Evolutionary conservation across 1,140 invertebrate species (phyloP).

Genomic region (Periplaneta americana): DNA sequence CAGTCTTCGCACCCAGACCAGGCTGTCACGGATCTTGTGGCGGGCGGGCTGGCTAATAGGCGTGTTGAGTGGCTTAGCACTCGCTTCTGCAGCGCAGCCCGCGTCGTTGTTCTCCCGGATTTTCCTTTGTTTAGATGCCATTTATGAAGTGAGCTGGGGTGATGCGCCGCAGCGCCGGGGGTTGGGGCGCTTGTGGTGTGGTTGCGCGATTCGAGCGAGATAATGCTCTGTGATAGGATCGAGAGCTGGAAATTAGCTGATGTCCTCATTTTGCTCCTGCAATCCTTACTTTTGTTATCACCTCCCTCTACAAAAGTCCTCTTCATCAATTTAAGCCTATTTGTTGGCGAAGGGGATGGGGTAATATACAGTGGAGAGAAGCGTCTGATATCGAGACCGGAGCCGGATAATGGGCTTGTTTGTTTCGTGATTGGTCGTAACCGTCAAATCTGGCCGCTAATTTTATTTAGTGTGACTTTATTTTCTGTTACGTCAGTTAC

Average conservation of each 20-base stretch:
- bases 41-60: background rate
- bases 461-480: background rate
- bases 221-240: slow-evolving; percentile 4
- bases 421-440: background rate
- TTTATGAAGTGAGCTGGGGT: background rate
- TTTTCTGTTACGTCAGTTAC: background rate
- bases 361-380: background rate
- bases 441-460: background rate
- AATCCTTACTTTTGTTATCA: background rate
- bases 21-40: too few relatives aligned
- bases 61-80: background rate
- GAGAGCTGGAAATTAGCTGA: slow-evolving; percentile 10
- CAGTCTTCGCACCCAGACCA: too few relatives aligned
- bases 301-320: background rate
- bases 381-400: background rate
- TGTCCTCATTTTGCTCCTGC: slow-evolving; percentile 5
- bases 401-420: background rate
- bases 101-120: background rate
- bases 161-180: too few relatives aligned
- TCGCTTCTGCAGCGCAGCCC: background rate
- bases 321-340: background rate
- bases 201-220: background rate
- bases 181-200: too few relatives aligned
- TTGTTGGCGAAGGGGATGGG: background rate
- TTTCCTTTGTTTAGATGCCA: background rate